These are phyloP conservation scores for Cotesia glomerata DNA, from an alignment of 1,140 invertebrate genomes.

Conservation along the genomic window DNA sequence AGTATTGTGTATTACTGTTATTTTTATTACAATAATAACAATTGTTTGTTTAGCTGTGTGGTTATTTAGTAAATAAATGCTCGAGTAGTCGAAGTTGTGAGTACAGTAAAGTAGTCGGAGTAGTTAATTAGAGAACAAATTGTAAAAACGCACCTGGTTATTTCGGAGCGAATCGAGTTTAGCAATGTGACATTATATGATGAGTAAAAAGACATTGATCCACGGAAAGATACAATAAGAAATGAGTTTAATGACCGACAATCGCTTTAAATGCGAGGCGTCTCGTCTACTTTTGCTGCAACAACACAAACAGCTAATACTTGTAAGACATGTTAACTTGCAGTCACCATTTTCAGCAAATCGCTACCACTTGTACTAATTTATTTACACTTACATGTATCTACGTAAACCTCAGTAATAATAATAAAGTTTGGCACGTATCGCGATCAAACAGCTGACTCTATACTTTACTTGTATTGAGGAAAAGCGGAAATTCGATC, in stretches of 20 bases:
- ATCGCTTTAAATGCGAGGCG: constrained; percentile 3
- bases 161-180: background rate
- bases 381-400: background rate
- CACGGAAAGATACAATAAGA: constrained; percentile 3
- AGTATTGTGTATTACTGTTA: too few relatives aligned
- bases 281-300: background rate
- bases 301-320: too few relatives aligned
- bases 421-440: background rate
- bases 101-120: background rate
- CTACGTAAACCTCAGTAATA: too few relatives aligned
- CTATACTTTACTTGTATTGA: background rate
- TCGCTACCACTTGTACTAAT: background rate
- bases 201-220: background rate
- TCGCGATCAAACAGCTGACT: constrained; percentile 15
- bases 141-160: too few relatives aligned
- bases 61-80: background rate
- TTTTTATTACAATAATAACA: too few relatives aligned
- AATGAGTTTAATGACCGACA: constrained; percentile 20
- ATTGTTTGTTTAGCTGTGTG: background rate
- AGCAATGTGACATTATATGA: background rate
- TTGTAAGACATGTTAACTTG: background rate
- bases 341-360: background rate
- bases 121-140: background rate
- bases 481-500: constrained; percentile 35
- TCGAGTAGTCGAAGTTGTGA: too few relatives aligned